These are phyloP conservation scores for Muscicapa comitata DNA, from an alignment of 2,797 vertebrate genomes.

Conservation along the genomic window DNA sequence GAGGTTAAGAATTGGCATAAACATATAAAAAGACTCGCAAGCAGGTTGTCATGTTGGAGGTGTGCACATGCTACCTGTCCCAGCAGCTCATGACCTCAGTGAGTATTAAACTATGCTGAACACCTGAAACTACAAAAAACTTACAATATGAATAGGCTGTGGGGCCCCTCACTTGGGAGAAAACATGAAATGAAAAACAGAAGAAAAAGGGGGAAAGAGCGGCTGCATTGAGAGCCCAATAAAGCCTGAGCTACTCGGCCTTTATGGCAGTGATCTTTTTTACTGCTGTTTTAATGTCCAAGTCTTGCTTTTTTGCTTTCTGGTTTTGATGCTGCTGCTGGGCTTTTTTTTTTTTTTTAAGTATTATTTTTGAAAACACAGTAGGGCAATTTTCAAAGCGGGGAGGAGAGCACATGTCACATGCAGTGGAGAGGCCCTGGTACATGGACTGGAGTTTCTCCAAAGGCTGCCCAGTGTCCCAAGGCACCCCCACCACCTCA, in stretches of 20 bases:
- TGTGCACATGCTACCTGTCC: neutral
- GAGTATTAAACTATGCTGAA: neutral
- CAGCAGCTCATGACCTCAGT: fast-evolving
- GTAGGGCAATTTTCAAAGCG: neutral
- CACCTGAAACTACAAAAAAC: neutral
- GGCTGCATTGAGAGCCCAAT: neutral
- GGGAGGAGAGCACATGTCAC: fast-evolving
- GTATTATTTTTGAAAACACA: neutral
- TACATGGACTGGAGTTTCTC: fast-evolving
- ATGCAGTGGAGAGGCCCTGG: neutral
- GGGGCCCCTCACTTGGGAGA: slow-evolving; percentile 6
- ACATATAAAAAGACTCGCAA: fast-evolving
- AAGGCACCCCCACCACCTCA: fast-evolving
- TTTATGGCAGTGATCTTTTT: neutral
- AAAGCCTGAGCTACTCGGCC: neutral
- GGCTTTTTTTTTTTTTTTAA: neutral
- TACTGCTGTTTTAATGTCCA: neutral
- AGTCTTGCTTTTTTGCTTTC: neutral
- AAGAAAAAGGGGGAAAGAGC: neutral
- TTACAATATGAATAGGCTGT: neutral
- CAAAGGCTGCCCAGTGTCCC: neutral
- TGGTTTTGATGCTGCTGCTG: neutral
- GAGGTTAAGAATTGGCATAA: neutral
- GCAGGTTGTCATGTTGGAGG: neutral
- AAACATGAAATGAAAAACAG: slow-evolving; percentile 28